phyloP scores from a whole-genome alignment of 2,888 invertebrate genomes.

The Xylocampa areola region DNA sequence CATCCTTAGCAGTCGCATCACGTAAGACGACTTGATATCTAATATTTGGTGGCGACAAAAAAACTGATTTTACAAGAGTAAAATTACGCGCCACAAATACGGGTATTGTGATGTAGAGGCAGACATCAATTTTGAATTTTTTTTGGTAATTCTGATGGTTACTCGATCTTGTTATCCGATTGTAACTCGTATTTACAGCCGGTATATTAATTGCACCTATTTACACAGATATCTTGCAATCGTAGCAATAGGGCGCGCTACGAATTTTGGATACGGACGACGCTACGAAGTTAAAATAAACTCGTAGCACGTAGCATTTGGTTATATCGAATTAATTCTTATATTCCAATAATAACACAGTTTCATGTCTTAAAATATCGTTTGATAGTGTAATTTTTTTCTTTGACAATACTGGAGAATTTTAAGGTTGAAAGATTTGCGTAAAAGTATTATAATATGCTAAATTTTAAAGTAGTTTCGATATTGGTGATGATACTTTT shows the following conservation, averaged over 20 bases:
- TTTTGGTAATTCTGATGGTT: neutral
- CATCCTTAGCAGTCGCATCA: constrained; percentile 63
- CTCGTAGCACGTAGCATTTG: neutral
- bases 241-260: neutral
- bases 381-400: too few relatives aligned
- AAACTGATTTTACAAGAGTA: constrained; percentile 67
- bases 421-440: too few relatives aligned
- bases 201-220: neutral
- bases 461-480: too few relatives aligned
- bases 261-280: neutral
- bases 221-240: neutral
- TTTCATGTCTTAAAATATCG: too few relatives aligned
- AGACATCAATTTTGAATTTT: neutral
- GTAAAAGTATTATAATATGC: too few relatives aligned
- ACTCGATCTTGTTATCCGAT: too few relatives aligned
- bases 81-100: constrained; percentile 58
- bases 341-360: too few relatives aligned
- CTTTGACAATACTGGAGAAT: too few relatives aligned
- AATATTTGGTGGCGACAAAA: constrained; percentile 72
- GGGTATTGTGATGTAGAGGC: neutral
- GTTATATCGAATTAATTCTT: neutral
- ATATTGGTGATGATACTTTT: too few relatives aligned
- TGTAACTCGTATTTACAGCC: neutral
- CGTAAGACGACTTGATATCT: constrained; percentile 73
- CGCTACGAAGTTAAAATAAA: neutral